A percentile compares a stretch with the other conserved stretches of the same genome.
Conservation (phyloP, 1,140 invertebrate species). For the Littorina saxatilis region DNA sequence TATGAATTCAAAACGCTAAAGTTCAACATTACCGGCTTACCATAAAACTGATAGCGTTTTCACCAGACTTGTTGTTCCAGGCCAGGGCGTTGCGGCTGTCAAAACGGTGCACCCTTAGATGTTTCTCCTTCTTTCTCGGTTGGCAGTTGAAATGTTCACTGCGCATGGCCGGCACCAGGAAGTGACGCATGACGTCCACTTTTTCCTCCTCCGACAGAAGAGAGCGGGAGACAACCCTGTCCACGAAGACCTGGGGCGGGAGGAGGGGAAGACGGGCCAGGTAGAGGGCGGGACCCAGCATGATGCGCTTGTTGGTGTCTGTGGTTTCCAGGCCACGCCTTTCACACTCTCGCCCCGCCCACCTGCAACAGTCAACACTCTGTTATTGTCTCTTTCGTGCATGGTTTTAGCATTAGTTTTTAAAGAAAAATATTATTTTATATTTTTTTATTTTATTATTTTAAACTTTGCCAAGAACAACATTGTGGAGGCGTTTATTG, state of each 20-base stretch:
- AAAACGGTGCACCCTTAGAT: constrained; percentile 35
- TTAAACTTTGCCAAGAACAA: neutral
- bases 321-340: constrained; percentile 26
- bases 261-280: constrained; percentile 27
- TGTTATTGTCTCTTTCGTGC: too few species aligned
- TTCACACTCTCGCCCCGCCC: constrained; percentile 32
- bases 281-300: constrained; percentile 29
- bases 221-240: constrained; percentile 16
- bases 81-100: neutral
- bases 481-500: neutral
- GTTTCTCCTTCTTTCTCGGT: constrained; percentile 23
- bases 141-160: constrained; percentile 22
- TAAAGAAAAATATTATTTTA: too few species aligned
- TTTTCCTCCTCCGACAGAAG: constrained; percentile 43
- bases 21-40: constrained; percentile 9
- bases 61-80: constrained; percentile 43
- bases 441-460: too few species aligned
- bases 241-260: constrained; percentile 20
- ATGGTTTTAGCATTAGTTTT: too few species aligned
- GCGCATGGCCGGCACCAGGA: constrained; percentile 39
- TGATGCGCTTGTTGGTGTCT: constrained; percentile 34
- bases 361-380: constrained; percentile 22
- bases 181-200: constrained; percentile 45
- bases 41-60: constrained; percentile 38
- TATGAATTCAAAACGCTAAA: too few species aligned